A percentile compares a stretch with the other conserved stretches of the same genome.
phyloP scores from a whole-genome alignment of 1,140 invertebrate species.

The Eriosoma lanigerum region DNA sequence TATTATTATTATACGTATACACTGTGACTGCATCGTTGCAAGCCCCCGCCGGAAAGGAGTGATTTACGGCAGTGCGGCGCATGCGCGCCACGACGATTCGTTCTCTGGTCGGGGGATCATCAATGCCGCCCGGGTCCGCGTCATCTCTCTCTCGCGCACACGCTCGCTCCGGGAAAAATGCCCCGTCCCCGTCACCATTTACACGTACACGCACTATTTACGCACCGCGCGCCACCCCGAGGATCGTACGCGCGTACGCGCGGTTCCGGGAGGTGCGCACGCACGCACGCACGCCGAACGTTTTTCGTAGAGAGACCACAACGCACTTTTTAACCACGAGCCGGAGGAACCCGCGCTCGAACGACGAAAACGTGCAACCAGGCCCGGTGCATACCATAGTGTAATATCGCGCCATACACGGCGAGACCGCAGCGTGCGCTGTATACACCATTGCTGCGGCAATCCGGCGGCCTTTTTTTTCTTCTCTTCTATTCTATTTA shows the following conservation, averaged over 20 bases:
- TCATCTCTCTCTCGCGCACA: background rate
- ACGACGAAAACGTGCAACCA: conserved; percentile 3
- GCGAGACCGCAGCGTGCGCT: background rate
- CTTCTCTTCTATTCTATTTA: background rate
- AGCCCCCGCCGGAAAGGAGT: no score
- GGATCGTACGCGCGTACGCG: background rate
- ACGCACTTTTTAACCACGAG: background rate
- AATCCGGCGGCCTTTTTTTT: background rate
- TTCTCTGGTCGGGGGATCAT: no score
- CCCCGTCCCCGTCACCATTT: background rate
- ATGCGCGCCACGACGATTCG: no score
- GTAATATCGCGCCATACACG: background rate
- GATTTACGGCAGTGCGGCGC: no score
- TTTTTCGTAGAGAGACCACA: conserved; percentile 23
- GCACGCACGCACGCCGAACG: background rate
- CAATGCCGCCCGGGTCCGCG: no score
- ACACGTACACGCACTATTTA: conserved; percentile 9
- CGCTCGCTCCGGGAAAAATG: conserved; percentile 11
- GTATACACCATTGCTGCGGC: background rate
- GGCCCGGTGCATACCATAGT: background rate
- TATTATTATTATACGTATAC: no score
- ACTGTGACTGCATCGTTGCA: no score
- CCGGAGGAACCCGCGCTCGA: background rate
- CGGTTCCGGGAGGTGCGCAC: background rate
- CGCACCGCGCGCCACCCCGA: conserved; percentile 15